Evolutionary conservation across 2,888 invertebrate species (phyloP).

Genomic region (Elmis aenea): DNA sequence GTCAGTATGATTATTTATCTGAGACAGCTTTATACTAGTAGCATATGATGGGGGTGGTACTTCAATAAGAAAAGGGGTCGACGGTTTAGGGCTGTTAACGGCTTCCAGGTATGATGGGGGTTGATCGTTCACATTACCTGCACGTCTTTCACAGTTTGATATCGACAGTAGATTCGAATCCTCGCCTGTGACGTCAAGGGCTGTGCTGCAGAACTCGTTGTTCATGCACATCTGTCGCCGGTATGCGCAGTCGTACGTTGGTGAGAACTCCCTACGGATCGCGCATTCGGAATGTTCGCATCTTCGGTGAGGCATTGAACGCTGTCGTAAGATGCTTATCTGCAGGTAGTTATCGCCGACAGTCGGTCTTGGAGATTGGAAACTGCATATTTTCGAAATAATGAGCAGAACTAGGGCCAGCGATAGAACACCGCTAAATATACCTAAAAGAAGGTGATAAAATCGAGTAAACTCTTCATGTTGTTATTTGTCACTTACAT

Average conservation of each 20-base stretch:
- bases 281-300: conserved; percentile 15
- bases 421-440: conserved; percentile 26
- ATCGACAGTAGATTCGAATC: conserved; percentile 35
- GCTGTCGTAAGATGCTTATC: too few species aligned
- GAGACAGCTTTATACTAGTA: too few species aligned
- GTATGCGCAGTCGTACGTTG: conserved; percentile 9
- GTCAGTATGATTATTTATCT: too few species aligned
- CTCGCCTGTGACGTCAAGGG: conserved; percentile 24
- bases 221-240: conserved; percentile 2
- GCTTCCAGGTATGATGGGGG: conserved; percentile 42
- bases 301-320: background rate
- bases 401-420: conserved; percentile 40
- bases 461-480: background rate
- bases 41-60: conserved; percentile 16
- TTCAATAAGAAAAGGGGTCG: conserved; percentile 5
- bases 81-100: conserved; percentile 14
- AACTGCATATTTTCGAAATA: conserved; percentile 40
- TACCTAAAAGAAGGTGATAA: background rate
- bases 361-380: too few species aligned
- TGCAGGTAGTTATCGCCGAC: conserved; percentile 16
- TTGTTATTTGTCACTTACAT: conserved; percentile 32
- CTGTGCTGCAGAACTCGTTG: conserved; percentile 1
- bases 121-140: conserved; percentile 27
- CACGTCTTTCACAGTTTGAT: too few species aligned
- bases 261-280: conserved; percentile 11